A percentile compares a stretch with the other conserved stretches of the same genome.
These are phyloP conservation scores for Apotomis betuletana DNA, from an alignment of 2,888 invertebrate genomes.

Conservation along the genomic window DNA sequence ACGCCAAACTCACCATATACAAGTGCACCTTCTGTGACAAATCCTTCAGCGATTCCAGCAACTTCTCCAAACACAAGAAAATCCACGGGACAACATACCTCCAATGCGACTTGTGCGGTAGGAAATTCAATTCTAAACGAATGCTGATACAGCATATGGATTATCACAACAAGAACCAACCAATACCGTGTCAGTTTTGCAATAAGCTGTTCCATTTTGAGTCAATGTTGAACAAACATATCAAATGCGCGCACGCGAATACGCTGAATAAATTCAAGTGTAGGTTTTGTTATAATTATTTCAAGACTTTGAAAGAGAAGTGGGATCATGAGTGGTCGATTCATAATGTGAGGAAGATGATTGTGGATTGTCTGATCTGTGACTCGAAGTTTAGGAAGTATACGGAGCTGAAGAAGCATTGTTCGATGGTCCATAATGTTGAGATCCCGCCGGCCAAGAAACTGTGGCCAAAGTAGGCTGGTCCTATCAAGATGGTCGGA, in stretches of 20 bases:
- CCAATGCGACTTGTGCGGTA: slow-evolving; percentile 75
- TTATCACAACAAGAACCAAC: slow-evolving; percentile 67
- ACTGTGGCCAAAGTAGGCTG: slow-evolving; percentile 53
- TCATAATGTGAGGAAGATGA: slow-evolving; percentile 73
- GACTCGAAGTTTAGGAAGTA: slow-evolving; percentile 73
- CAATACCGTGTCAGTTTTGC: slow-evolving; percentile 65
- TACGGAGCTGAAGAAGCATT: slow-evolving; percentile 70
- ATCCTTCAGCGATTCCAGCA: slow-evolving; percentile 78
- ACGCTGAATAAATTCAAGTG: slow-evolving; percentile 61
- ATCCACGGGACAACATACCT: slow-evolving; percentile 69
- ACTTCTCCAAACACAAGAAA: slow-evolving; percentile 81
- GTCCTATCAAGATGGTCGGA: slow-evolving; percentile 25
- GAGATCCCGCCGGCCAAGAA: slow-evolving; percentile 65
- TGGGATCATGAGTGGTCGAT: slow-evolving; percentile 79
- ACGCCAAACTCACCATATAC: slow-evolving; percentile 77
- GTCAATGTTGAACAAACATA: slow-evolving; percentile 75
- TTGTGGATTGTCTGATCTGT: slow-evolving; percentile 72
- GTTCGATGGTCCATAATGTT: slow-evolving; percentile 57
- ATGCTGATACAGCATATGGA: slow-evolving; percentile 77
- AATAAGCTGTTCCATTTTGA: slow-evolving; percentile 69
- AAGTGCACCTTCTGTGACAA: slow-evolving; percentile 78
- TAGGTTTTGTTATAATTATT: slow-evolving; percentile 64
- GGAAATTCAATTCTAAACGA: slow-evolving; percentile 79
- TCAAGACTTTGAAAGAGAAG: slow-evolving; percentile 68
- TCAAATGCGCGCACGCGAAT: slow-evolving; percentile 64